Evolutionary conservation across 2,888 invertebrate genomes (phyloP), one percentile per base, ranked within the genome.

Genomic region (Drosophila nr. fundita): DNA sequence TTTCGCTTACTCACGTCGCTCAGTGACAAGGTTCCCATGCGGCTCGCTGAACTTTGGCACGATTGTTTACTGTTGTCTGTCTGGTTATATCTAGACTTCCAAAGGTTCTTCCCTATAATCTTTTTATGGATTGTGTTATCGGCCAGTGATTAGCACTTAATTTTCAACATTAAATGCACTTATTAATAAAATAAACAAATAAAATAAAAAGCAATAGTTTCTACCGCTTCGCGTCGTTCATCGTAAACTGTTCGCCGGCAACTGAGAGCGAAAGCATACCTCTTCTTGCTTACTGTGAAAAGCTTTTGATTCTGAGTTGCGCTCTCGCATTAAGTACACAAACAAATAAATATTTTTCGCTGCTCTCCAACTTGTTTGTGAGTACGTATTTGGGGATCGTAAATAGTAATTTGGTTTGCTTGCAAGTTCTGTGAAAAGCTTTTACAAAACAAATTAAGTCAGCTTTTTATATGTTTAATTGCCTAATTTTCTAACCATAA

Each of bases 21-120:
- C 64, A 81, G 27, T 42, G 78, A 78, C 52, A 81, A 68, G 30
- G 81, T 81, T 65, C 67, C 77, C 78, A 78, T 78, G 13, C 34
- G 36, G 18, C 45, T 61, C 55, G 36, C 59, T 69, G 65, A 75
- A 76, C 60, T 76, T 77, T 76, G 77, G 4, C 4, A 10, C 64
- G 32, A 50, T 10, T 32, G 38, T 18, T 36, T 52, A 15, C 13
- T 36, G 4, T 36, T 48, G 29, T 29, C 27, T 6, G 38, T 15
- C 15, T 27, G 34, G 42, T 15, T 15, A 8, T 18, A 13, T 42
- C 10, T 1, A 3, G 18, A n/a, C 38, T 64, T 58, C 30, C 60
- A 68, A 79, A 61, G 60, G 75, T 79, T 60, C 11, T 50, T 54
- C 32, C 7, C 18, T 24, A 48, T 58, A 57, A 32, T 32, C 38